Evolutionary conservation across 2,113 vertebrate species (phyloP), one percentile per base, ranked within the genome.

Genomic region (Psettodes erumei): DNA sequence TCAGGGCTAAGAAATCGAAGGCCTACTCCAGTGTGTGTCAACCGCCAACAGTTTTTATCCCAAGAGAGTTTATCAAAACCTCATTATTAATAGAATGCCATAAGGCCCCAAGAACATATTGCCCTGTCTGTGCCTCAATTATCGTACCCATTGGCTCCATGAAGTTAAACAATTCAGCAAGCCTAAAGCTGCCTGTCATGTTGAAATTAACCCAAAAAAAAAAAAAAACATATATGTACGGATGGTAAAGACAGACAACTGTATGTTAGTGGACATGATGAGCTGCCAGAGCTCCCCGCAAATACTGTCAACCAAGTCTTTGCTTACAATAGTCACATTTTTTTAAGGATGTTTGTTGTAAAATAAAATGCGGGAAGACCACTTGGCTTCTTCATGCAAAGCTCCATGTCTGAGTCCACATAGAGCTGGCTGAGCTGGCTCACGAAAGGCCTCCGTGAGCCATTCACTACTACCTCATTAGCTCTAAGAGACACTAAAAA

Each of bases 91-190:
- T 89, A 78, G 82, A 80, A 86, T 83, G 78, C 77, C 54, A 73
- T 1, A 27, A 83, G 69, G 71, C 71, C 86, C 77, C 78, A 21
- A 45, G 75, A 84, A 75, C 56, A 86, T 83, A 86, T 86, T 81
- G 55, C 73, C 66, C 75, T 66, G 71, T 88, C 71, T 47, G 47
- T 43, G 60, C 71, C 77, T 38, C 30, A 80, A 77, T 86, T 83
- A 76, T 82, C 88, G 89, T 83, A 86, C 77, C 83, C 81, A 81
- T 59, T 77, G 72, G 70, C 69, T 70, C 59, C 32, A 38, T 67
- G 71, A 37, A 67, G 61, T 85, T 92, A 73, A 92, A 92, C 92
- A 80, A 92, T 93, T 91, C 60, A 90, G 43, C 53, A 77, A 82
- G 81, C 84, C 78, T 45, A 81, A 84, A 70, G 84, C 83, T 51